phyloP scores from a whole-genome alignment of 2,888 invertebrate species.

The Morpho helenor region DNA sequence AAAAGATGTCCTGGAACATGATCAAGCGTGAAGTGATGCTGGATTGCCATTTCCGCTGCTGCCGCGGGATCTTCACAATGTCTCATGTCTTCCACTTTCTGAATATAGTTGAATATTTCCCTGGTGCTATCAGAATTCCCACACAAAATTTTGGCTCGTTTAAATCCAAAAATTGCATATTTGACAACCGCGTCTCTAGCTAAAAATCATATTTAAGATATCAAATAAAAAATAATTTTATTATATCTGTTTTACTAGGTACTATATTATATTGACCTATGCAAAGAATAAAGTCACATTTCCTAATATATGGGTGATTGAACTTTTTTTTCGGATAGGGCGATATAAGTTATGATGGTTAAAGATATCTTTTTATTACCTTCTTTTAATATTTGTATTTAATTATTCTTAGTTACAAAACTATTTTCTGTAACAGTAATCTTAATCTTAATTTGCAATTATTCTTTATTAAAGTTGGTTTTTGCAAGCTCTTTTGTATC shows the following conservation, averaged over 20 bases:
- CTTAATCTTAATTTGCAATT: no score
- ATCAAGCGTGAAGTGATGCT: conserved; percentile 79
- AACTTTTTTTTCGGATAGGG: no score
- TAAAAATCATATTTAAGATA: conserved; percentile 26
- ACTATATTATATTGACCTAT: no score
- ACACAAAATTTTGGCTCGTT: conserved; percentile 63
- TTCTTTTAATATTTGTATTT: no score
- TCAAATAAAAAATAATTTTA: not conserved
- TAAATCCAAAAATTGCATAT: conserved; percentile 77
- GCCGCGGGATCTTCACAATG: conserved; percentile 70
- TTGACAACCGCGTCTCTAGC: conserved; percentile 62
- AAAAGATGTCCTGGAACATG: conserved; percentile 84
- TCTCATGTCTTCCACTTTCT: conserved; percentile 69
- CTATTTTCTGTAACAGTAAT: conserved; percentile 24
- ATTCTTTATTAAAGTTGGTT: no score
- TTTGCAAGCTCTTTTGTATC: no score
- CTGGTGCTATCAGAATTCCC: conserved; percentile 56
- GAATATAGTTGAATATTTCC: conserved; percentile 63
- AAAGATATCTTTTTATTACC: no score
- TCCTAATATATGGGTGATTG: no score
- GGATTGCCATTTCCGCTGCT: conserved; percentile 70
- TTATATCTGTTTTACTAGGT: not conserved
- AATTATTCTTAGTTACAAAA: not conserved
- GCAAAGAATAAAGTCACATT: no score
- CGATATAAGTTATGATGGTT: no score